phyloP scores from a whole-genome alignment of 2,888 invertebrate species.

The Meteorus cinctellus region DNA sequence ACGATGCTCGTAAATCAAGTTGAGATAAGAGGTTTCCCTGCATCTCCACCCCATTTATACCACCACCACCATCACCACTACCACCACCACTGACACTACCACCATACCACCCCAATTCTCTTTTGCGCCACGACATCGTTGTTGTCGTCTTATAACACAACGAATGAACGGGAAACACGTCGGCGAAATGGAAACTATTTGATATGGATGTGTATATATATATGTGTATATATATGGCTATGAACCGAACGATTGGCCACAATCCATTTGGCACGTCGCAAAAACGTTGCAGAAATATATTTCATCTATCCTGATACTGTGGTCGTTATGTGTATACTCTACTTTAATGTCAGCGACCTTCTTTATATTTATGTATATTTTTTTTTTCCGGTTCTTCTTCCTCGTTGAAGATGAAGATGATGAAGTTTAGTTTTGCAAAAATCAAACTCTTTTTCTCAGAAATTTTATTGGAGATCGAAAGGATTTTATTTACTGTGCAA shows the following conservation, averaged over 20 bases:
- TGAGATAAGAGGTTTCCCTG: conserved; percentile 54
- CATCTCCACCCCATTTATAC: conserved; percentile 32
- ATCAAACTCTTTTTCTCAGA: too few relatives aligned
- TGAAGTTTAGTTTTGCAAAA: too few relatives aligned
- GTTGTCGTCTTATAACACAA: conserved; percentile 27
- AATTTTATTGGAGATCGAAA: too few relatives aligned
- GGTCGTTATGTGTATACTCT: neutral
- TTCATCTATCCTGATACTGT: neutral
- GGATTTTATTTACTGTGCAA: too few relatives aligned
- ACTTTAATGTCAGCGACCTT: conserved; percentile 23
- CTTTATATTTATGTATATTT: neutral
- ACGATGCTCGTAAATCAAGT: conserved; percentile 52
- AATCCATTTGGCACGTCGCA: conserved; percentile 35
- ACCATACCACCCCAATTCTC: neutral
- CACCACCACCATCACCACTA: neutral
- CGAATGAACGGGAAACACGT: conserved; percentile 30
- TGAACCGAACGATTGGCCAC: conserved; percentile 24
- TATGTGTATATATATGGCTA: neutral
- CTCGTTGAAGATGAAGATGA: too few relatives aligned
- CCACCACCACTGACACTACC: too few relatives aligned
- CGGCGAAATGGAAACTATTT: conserved; percentile 34
- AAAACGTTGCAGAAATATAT: conserved; percentile 9
- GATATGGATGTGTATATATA: neutral
- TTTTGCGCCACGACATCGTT: conserved; percentile 17
- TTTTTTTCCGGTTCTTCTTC: too few relatives aligned